Base-by-base conservation (phyloP, 1,140 invertebrate species). In the Drosophila melanica region DNA sequence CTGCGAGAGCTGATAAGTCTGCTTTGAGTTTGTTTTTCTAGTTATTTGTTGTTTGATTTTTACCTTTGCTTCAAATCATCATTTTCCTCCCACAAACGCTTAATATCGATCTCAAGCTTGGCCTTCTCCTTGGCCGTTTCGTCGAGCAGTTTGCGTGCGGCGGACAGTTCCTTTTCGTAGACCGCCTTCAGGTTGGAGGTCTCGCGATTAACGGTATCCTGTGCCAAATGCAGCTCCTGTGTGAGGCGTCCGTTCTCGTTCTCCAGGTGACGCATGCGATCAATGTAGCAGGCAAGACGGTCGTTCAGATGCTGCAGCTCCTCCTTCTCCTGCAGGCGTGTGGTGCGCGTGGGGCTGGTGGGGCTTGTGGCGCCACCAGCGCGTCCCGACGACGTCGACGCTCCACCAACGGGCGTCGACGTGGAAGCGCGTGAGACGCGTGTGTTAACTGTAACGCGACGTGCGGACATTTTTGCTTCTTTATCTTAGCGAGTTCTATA, bases 281-380 rank as follows among this genome's bases (percentile, higher is more conserved):
- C 98, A 81, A 99, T 99, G 91, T 99, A 99, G 48, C 95, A 95
- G 8, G 98, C 98, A 50, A 99, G 93, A 54, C 98, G 96, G 92
- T 99, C 98, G 92, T 99, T 99, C 12, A 99, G 94, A 92, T 98
- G 96, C 92, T 97, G 96, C 72, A 99, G 93, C 77, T 98, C 96
- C 79, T 96, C 95, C 92, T 99, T 99, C 92, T 99, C 98, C 92
- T 99, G 97, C 12, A 98, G 93, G 20, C 98, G 95, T 10, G 95
- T 96, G 63, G 97, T 95, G 68, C 97, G 94, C 4, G 97, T 97
- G 39, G 98, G 98, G 80, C 97, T 98, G 10, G 90, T 91, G 58
- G 90, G 90, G 16, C 87, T 89, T 20, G 78, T 77, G 65, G 90
- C 86, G 12, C 89, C 87, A 14, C 72, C 50, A 30, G 55, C 4